Evolutionary conservation across 2,797 vertebrate species (phyloP).

Genomic region (Selene dorsalis): DNA sequence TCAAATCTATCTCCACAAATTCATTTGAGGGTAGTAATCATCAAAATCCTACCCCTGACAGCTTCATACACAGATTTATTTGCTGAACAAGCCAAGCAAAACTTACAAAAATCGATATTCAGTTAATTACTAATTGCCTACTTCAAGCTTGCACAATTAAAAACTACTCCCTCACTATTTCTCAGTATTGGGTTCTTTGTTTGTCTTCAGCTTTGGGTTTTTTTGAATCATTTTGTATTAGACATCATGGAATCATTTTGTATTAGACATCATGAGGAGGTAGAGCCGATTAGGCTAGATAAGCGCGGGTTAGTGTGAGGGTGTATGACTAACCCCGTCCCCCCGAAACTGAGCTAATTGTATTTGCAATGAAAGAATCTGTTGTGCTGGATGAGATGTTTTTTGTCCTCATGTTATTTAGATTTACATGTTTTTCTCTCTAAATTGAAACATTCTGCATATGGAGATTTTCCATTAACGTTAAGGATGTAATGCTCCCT

Average conservation of each 20-base stretch:
- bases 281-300: neutral
- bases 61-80: neutral
- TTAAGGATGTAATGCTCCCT: neutral
- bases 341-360: neutral
- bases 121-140: neutral
- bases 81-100: neutral
- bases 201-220: neutral
- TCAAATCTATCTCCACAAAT: constrained; percentile 3
- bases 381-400: too few species aligned
- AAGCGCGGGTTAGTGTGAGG: too few species aligned
- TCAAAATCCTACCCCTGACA: neutral
- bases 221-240: neutral
- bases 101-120: neutral
- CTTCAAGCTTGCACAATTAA: neutral
- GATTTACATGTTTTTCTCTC: too few species aligned
- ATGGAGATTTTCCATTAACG: neutral
- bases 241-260: neutral
- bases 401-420: too few species aligned
- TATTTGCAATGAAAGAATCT: neutral
- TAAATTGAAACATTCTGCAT: neutral
- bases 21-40: neutral
- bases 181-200: neutral
- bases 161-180: neutral
- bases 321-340: too few species aligned
- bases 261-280: neutral